A percentile compares a stretch with the other conserved stretches of the same genome.
Conservation (phyloP, 2,113 vertebrate genomes). For the Himantopus leucocephalus region DNA sequence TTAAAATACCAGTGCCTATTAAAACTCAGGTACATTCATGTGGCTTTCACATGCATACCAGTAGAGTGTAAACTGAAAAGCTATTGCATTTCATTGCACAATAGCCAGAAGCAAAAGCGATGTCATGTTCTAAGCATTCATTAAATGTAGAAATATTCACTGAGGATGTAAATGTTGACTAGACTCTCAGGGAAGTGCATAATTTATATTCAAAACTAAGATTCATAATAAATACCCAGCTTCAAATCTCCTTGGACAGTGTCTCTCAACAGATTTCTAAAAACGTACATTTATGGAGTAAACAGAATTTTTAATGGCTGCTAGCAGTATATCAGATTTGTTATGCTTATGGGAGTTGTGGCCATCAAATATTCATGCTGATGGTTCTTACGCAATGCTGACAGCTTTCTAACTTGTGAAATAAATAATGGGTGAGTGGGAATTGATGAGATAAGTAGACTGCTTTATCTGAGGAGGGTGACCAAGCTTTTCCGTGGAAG, state of each 20-base stretch:
- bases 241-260: slow-evolving; percentile 54
- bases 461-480: slow-evolving; percentile 34
- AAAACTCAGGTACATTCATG: not conserved
- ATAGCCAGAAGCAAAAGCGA: not conserved
- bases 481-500: not conserved
- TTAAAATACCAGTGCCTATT: not conserved
- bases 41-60: not conserved
- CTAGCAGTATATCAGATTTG: slow-evolving; percentile 44
- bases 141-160: slow-evolving; percentile 7
- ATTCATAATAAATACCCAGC: slow-evolving; percentile 30
- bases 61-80: not conserved
- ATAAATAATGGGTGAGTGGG: slow-evolving; percentile 49
- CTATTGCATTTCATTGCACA: not conserved
- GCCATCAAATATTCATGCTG: slow-evolving; percentile 66
- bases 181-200: not conserved
- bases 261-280: slow-evolving; percentile 45
- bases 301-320: slow-evolving; percentile 65
- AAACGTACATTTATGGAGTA: slow-evolving; percentile 57
- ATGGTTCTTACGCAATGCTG: slow-evolving; percentile 51
- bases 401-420: slow-evolving; percentile 50
- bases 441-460: slow-evolving; percentile 36
- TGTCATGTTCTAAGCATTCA: not conserved
- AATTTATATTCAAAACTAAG: slow-evolving; percentile 35
- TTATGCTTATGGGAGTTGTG: slow-evolving; percentile 48
- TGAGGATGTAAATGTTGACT: slow-evolving; percentile 30